Conservation (phyloP, 1,140 invertebrate species). For the Ceratosolen fusciceps region DNA sequence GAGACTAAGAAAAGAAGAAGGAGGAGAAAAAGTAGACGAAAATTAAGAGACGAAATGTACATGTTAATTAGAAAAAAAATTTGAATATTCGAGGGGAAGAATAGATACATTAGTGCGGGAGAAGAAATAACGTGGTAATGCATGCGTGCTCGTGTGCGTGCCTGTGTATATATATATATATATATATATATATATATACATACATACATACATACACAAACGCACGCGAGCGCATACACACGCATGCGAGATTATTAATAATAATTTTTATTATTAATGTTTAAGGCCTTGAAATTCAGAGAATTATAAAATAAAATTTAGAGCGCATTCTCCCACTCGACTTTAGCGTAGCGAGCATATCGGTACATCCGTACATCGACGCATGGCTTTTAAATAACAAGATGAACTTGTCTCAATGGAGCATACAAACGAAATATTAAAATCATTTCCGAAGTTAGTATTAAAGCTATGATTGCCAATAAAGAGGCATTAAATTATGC, state of each 20-base stretch:
- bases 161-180: no score
- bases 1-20: slow-evolving; percentile 20
- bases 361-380: slow-evolving; percentile 12
- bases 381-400: slow-evolving; percentile 42
- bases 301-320: slow-evolving; percentile 29
- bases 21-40: slow-evolving; percentile 11
- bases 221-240: no score
- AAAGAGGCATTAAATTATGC: not conserved
- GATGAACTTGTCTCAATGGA: slow-evolving; percentile 43
- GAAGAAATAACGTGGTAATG: no score
- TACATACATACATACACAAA: no score
- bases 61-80: not conserved
- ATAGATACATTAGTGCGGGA: not conserved
- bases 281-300: slow-evolving; percentile 18
- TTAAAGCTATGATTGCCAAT: not conserved
- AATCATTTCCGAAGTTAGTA: slow-evolving; percentile 10
- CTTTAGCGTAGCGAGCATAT: not conserved
- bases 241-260: no score
- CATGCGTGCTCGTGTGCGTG: no score
- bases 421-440: slow-evolving; percentile 30
- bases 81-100: not conserved
- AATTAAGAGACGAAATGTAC: not conserved
- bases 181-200: no score
- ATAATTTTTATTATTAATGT: not conserved
- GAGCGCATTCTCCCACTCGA: slow-evolving; percentile 31